phyloP scores from a whole-genome alignment of 1,140 invertebrate genomes.

The Diachasma alloeum region DNA sequence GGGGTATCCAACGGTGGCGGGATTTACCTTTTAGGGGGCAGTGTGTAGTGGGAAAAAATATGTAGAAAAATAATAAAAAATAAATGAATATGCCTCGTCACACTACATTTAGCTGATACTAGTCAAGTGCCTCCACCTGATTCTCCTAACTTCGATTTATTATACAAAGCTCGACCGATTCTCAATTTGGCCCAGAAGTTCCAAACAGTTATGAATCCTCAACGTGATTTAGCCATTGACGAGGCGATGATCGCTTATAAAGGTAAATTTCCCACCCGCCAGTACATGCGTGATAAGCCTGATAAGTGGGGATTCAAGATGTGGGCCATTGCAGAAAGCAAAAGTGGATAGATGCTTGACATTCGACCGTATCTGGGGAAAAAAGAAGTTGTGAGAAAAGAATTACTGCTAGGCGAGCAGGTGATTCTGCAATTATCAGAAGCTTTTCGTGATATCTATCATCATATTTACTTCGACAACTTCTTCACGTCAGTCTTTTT shows the following conservation, averaged over 20 bases:
- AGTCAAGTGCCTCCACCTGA: constrained; percentile 39
- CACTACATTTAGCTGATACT: constrained; percentile 50
- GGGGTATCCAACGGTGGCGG: too few species aligned
- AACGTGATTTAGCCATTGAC: constrained; percentile 46
- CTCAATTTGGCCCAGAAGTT: too few species aligned
- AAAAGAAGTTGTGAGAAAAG: constrained; percentile 30
- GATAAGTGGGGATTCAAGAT: too few species aligned
- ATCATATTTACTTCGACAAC: constrained; percentile 36
- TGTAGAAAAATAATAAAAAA: too few species aligned
- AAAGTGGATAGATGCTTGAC: constrained; percentile 24
- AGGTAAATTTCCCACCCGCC: constrained; percentile 37
- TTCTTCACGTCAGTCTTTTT: constrained; percentile 33
- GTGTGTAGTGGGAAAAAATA: too few species aligned
- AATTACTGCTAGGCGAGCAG: constrained; percentile 36
- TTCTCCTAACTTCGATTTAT: constrained; percentile 40
- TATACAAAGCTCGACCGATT: constrained; percentile 42
- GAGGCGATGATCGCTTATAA: constrained; percentile 57
- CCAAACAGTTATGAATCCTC: constrained; percentile 32
- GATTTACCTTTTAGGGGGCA: too few species aligned
- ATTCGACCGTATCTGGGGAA: constrained; percentile 24
- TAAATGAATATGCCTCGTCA: too few species aligned
- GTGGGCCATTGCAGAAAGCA: constrained; percentile 31
- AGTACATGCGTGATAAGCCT: constrained; percentile 40
- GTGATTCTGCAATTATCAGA: constrained; percentile 30
- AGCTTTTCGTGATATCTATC: constrained; percentile 15